phyloP scores from a whole-genome alignment of 2,113 vertebrate species.

The Numenius arquata region DNA sequence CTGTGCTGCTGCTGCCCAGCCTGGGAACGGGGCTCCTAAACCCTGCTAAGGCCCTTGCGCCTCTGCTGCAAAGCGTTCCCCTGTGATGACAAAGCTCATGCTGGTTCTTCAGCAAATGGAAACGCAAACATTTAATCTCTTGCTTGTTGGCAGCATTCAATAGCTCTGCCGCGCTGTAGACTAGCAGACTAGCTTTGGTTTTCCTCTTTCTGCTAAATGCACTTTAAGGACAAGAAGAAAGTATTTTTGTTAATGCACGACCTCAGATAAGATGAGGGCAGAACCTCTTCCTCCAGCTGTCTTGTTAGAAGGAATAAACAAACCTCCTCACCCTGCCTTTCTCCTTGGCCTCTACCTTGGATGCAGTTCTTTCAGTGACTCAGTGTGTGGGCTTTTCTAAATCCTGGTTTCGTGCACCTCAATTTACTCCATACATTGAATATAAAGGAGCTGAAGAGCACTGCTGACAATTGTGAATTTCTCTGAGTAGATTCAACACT shows the following conservation, averaged over 20 bases:
- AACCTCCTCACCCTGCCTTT: not conserved
- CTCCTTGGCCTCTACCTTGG: not conserved
- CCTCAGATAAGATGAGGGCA: not conserved
- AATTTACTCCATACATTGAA: not conserved
- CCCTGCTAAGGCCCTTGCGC: not conserved
- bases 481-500: not conserved
- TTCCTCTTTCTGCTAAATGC: not conserved
- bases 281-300: not conserved
- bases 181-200: not conserved
- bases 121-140: not conserved
- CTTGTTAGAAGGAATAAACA: not conserved
- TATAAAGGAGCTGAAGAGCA: not conserved
- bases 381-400: conserved; percentile 19
- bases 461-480: not conserved
- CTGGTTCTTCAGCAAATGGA: not conserved
- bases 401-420: not conserved
- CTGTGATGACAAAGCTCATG: not conserved
- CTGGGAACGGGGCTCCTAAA: not conserved
- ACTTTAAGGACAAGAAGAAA: not conserved
- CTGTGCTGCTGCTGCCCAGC: not conserved
- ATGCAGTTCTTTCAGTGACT: not conserved
- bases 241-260: not conserved
- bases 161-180: not conserved
- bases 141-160: not conserved
- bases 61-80: not conserved